phyloP scores from a whole-genome alignment of 2,888 invertebrate genomes.

The Galeopsomyia nigrocyanea region DNA sequence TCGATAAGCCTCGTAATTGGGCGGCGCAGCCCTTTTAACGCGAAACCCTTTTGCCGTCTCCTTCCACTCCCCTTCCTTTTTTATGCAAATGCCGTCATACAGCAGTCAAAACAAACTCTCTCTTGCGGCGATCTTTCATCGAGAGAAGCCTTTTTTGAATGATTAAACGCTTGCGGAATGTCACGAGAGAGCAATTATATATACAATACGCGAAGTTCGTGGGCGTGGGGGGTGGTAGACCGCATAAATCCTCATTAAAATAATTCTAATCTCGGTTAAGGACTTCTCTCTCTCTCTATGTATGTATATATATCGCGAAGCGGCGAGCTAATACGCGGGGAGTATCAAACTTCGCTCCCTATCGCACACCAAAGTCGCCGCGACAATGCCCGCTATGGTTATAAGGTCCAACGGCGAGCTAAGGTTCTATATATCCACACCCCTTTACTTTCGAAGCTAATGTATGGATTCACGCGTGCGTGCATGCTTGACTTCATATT shows the following conservation, averaged over 20 bases:
- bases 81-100: slow-evolving; percentile 18
- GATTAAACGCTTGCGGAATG: not conserved
- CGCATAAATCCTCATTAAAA: slow-evolving; percentile 46
- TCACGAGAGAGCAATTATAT: slow-evolving; percentile 26
- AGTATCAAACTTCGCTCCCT: slow-evolving; percentile 24
- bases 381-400: slow-evolving; percentile 57
- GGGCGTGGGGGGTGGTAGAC: too few species aligned
- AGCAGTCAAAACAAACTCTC: too few species aligned
- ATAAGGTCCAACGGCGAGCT: slow-evolving; percentile 27
- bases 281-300: slow-evolving; percentile 13
- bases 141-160: not conserved
- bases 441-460: too few species aligned
- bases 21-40: slow-evolving; percentile 41
- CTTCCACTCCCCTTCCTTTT: not conserved
- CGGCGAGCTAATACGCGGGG: slow-evolving; percentile 17
- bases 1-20: slow-evolving; percentile 54
- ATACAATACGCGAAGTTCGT: not conserved
- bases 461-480: too few species aligned
- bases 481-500: too few species aligned
- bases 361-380: slow-evolving; percentile 50
- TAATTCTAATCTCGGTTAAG: slow-evolving; percentile 47
- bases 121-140: slow-evolving; percentile 9
- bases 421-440: slow-evolving; percentile 15
- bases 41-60: slow-evolving; percentile 18
- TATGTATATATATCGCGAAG: slow-evolving; percentile 6